A percentile compares a stretch with the other conserved stretches of the same genome.
Evolutionary conservation across 1,140 invertebrate genomes (phyloP).

Genomic region (Megalopta genalis): DNA sequence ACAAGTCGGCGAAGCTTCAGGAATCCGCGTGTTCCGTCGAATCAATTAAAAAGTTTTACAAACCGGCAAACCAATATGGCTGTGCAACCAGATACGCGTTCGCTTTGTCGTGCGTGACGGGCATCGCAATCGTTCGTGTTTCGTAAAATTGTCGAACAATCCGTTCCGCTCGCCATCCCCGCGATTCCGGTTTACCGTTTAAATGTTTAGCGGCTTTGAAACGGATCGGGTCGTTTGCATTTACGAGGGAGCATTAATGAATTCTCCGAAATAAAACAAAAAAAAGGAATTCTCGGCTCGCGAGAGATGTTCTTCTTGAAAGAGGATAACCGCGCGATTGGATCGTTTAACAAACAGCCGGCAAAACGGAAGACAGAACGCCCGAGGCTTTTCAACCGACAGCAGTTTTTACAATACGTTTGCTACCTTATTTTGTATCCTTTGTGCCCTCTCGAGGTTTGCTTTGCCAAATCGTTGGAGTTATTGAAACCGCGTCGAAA

Average conservation of each 20-base stretch:
- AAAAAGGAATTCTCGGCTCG: background rate
- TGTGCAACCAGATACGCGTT: constrained; percentile 4
- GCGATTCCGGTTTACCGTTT: background rate
- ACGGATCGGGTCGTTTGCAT: background rate
- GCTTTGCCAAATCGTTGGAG: no score
- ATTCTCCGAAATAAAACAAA: background rate
- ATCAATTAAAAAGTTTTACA: constrained; percentile 17
- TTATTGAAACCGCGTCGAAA: no score
- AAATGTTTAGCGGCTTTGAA: background rate
- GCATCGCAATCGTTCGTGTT: background rate
- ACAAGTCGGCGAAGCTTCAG: background rate
- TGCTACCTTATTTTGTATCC: no score
- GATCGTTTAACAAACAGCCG: background rate
- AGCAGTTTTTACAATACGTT: no score
- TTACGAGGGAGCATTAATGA: background rate
- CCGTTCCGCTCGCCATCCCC: background rate
- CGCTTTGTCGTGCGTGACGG: background rate
- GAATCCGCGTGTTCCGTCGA: background rate
- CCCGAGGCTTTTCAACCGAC: no score
- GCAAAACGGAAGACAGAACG: no score
- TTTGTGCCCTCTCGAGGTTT: no score
- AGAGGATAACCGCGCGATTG: background rate
- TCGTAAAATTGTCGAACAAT: constrained; percentile 17
- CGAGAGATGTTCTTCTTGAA: background rate
- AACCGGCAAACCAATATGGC: background rate